A percentile compares a stretch with the other conserved stretches of the same genome.
Conservation (phyloP, 2,113 vertebrate genomes). For the Larimichthys crocea region DNA sequence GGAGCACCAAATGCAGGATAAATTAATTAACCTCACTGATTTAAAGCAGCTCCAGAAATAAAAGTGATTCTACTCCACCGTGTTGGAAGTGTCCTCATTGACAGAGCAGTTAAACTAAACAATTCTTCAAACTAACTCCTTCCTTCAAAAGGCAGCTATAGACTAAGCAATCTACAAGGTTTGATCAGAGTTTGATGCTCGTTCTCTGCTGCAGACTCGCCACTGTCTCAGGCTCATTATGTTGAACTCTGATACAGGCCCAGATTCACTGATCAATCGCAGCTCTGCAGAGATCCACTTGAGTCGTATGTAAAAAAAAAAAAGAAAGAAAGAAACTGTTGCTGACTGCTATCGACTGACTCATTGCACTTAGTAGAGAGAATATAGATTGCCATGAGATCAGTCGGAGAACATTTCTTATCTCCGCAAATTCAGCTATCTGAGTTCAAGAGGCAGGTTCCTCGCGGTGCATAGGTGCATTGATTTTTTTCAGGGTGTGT, state of each 20-base stretch:
- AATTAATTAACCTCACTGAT: constrained; percentile 44
- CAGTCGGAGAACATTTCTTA: constrained; percentile 42
- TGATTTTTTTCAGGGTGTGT: constrained; percentile 29
- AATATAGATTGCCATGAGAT: constrained; percentile 60
- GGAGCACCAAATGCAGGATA: constrained; percentile 16
- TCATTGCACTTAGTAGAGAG: constrained; percentile 41
- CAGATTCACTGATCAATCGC: constrained; percentile 44
- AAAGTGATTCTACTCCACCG: not conserved
- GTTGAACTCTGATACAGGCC: constrained; percentile 39
- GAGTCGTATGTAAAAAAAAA: constrained; percentile 18
- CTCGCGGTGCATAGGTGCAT: constrained; percentile 17
- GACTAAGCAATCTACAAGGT: constrained; percentile 21
- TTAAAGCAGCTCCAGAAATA: constrained; percentile 28
- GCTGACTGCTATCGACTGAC: constrained; percentile 55
- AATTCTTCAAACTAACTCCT: constrained; percentile 31
- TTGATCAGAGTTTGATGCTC: constrained; percentile 19
- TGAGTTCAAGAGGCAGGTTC: constrained; percentile 46
- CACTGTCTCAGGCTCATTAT: constrained; percentile 50
- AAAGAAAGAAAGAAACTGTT: constrained; percentile 25
- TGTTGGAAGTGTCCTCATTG: constrained; percentile 29
- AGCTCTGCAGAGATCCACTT: constrained; percentile 52
- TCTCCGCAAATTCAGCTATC: constrained; percentile 44
- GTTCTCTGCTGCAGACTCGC: constrained; percentile 7
- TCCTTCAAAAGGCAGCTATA: constrained; percentile 27
- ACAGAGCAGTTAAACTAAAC: constrained; percentile 33